Percentiles rank a stretch among this genome's conserved stretches.
Conservation (phyloP, 2,888 invertebrate species). For the Timandra comae region DNA sequence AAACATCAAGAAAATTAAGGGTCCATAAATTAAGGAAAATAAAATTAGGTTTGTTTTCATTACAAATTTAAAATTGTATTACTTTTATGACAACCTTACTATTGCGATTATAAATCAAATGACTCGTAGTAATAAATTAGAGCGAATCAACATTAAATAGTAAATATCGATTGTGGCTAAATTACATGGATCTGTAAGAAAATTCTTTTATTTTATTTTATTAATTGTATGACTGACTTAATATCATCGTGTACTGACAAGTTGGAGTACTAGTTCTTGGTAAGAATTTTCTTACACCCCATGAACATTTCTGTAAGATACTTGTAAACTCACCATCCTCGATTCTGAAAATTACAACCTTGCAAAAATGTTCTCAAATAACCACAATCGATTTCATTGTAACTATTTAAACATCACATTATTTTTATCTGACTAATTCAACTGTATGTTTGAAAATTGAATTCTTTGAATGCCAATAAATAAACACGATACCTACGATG, state of each 20-base stretch:
- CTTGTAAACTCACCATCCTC: slow-evolving; percentile 67
- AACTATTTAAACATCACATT: neutral
- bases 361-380: slow-evolving; percentile 55
- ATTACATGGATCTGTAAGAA: slow-evolving; percentile 42
- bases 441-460: neutral
- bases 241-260: too few species aligned
- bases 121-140: neutral
- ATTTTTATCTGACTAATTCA: too few species aligned
- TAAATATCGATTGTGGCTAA: slow-evolving; percentile 44
- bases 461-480: neutral
- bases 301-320: slow-evolving; percentile 62
- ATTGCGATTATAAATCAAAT: slow-evolving; percentile 15
- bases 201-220: slow-evolving; percentile 32
- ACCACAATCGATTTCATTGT: slow-evolving; percentile 40
- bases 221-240: slow-evolving; percentile 6
- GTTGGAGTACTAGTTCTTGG: slow-evolving; percentile 6
- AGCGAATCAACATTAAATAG: slow-evolving; percentile 14
- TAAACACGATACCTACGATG: slow-evolving; percentile 20
- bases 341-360: slow-evolving; percentile 68
- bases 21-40: too few species aligned
- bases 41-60: slow-evolving; percentile 6
- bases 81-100: slow-evolving; percentile 57
- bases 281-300: slow-evolving; percentile 51
- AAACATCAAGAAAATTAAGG: too few species aligned
- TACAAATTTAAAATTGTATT: slow-evolving; percentile 3